These are phyloP conservation scores for Steinernema hermaphroditum DNA, from an alignment of 2,888 invertebrate species.

Conservation along the genomic window DNA sequence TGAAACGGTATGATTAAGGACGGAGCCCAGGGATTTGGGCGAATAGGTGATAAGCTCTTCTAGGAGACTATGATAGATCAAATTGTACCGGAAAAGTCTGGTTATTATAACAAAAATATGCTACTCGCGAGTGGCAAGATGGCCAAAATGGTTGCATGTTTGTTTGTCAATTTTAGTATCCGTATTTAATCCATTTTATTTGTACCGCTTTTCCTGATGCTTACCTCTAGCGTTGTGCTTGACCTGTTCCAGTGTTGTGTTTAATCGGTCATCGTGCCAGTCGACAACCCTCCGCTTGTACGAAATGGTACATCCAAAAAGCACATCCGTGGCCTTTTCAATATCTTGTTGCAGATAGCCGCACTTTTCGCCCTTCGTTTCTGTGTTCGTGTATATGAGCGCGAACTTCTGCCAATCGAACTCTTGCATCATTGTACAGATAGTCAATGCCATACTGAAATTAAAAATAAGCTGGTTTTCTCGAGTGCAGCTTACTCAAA, in stretches of 20 bases:
- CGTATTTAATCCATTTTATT: background rate
- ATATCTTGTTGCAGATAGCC: background rate
- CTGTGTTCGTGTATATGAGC: background rate
- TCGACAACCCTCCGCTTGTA: conserved; percentile 5
- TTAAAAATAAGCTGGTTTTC: too few relatives aligned
- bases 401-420: background rate
- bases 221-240: background rate
- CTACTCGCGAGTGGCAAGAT: too few relatives aligned
- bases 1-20: background rate
- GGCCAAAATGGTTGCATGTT: too few relatives aligned
- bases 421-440: background rate
- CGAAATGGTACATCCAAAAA: background rate
- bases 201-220: background rate
- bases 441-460: conserved; percentile 3
- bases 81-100: too few relatives aligned
- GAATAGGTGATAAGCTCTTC: too few relatives aligned
- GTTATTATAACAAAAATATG: too few relatives aligned
- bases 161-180: too few relatives aligned
- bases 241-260: background rate
- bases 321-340: background rate
- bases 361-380: conserved; percentile 1
- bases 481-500: background rate
- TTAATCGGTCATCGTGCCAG: background rate
- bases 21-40: too few relatives aligned
- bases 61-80: too few relatives aligned